Base-by-base conservation (phyloP, 2,888 invertebrate genomes). In the Hypolimnas misippus region DNA sequence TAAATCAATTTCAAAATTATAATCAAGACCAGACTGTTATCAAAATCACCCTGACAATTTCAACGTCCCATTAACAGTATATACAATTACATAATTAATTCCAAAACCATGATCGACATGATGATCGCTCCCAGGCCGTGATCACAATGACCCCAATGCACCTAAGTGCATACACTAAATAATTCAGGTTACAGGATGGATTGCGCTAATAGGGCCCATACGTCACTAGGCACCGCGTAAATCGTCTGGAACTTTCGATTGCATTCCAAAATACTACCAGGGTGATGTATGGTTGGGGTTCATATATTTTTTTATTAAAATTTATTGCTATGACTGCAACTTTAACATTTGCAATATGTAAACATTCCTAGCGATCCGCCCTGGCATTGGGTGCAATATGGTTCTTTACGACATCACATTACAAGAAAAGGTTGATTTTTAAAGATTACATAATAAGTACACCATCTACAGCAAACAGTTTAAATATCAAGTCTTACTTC, bases 201-300 rank as follows among this genome's bases (percentile, higher is more conserved):
- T 87, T 69, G 79, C 70, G 75, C 73, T 84, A 86, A 88, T 86
- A 87, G 79, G 66, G 65, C 63, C 78, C 74, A 89, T 89, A 84
- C 76, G 74, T 89, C 89, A 86, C 81, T 54, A 65, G 73, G 77
- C 70, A 73, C 72, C 73, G 74, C 82, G 86, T 87, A 87, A 89
- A 89, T 88, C 87, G 87, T 87, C 87, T 85, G 83, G 81, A 79
- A 86, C 84, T 83, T 83, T 84, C 82, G 81, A 82, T 81, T 82
- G 80, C 80, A 73, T 74, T 69, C 71, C 73, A 68, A 74, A 77
- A 79, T 63, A 66, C 68, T 62, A 50, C 56, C 62, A 58, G 14
- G 46, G 56, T 67, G 64, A 66, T 66, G 16, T 66, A 66, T 58
- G 51, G 57, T 38, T n/a, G 46, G 60, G 46, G 46, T 49, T 14